phyloP scores from a whole-genome alignment of 2,888 invertebrate species.

The Dynastes grantii region DNA sequence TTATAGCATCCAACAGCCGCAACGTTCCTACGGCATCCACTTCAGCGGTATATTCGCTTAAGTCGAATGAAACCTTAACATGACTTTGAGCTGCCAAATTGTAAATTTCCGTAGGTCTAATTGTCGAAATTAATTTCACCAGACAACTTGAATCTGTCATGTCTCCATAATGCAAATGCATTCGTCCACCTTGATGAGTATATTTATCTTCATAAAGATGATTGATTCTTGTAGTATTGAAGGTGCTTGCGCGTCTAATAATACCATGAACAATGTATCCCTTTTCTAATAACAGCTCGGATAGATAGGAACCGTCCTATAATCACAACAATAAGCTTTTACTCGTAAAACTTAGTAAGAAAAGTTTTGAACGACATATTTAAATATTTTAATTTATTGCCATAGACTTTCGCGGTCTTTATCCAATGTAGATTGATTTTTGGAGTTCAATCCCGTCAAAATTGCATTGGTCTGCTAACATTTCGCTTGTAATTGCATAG shows the following conservation, averaged over 20 bases:
- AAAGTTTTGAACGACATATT: too few species aligned
- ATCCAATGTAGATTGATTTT: too few species aligned
- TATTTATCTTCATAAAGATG: conserved; percentile 95
- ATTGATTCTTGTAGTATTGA: conserved; percentile 96
- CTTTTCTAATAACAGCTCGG: conserved; percentile 93
- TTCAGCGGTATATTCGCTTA: conserved; percentile 99
- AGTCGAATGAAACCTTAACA: conserved; percentile 95
- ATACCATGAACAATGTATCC: conserved; percentile 98
- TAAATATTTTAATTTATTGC: too few species aligned
- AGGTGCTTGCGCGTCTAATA: conserved; percentile 93
- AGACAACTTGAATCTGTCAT: conserved; percentile 98
- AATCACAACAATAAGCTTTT: conserved; percentile 57
- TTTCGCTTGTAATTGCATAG: too few species aligned
- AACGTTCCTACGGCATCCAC: conserved; percentile 97
- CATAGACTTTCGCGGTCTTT: too few species aligned
- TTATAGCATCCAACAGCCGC: conserved; percentile 91
- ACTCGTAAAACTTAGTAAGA: too few species aligned
- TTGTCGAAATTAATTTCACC: conserved; percentile 85
- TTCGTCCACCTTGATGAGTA: conserved; percentile 88
- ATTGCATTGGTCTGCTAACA: too few species aligned
- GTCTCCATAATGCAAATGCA: conserved; percentile 98
- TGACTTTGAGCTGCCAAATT: conserved; percentile 99
- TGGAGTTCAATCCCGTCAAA: too few species aligned
- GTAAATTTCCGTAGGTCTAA: conserved; percentile 94
- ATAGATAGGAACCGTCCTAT: conserved; percentile 98